Percentiles rank a stretch among this genome's conserved stretches.
Evolutionary conservation across 2,797 vertebrate genomes (phyloP).

Genomic region (Melanotaenia nigrans): DNA sequence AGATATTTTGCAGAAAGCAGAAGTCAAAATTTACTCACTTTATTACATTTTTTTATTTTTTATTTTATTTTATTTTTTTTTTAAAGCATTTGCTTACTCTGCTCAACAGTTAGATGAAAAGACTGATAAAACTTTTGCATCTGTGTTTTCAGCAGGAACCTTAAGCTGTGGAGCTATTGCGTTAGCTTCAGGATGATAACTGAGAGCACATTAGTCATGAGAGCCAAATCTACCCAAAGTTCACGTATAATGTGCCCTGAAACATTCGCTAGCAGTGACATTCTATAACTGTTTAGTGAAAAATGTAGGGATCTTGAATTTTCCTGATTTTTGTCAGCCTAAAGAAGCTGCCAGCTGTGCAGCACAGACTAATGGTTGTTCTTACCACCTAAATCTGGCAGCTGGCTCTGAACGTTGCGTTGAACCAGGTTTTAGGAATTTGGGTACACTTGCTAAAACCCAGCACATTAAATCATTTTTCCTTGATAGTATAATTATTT

Average conservation of each 20-base stretch:
- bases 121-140: not conserved
- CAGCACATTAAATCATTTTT: not conserved
- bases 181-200: not conserved
- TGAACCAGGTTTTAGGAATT: not conserved
- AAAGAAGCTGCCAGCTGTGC: conserved; percentile 3
- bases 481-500: not conserved
- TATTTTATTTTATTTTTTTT: too few species aligned
- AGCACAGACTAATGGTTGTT: not conserved
- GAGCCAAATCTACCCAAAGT: not conserved
- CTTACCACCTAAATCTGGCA: not conserved
- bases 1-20: not conserved
- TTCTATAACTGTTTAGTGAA: not conserved
- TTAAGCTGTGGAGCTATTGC: not conserved
- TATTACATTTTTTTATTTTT: too few species aligned
- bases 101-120: not conserved
- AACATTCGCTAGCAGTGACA: not conserved
- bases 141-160: not conserved
- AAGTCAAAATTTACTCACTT: not conserved
- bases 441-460: too few species aligned
- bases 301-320: not conserved
- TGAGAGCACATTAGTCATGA: not conserved
- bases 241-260: not conserved
- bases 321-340: conserved; percentile 16
- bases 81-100: too few species aligned
- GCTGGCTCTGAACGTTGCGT: not conserved